Conservation (phyloP, 2,888 invertebrate genomes). For the Silvanus unidentatus region DNA sequence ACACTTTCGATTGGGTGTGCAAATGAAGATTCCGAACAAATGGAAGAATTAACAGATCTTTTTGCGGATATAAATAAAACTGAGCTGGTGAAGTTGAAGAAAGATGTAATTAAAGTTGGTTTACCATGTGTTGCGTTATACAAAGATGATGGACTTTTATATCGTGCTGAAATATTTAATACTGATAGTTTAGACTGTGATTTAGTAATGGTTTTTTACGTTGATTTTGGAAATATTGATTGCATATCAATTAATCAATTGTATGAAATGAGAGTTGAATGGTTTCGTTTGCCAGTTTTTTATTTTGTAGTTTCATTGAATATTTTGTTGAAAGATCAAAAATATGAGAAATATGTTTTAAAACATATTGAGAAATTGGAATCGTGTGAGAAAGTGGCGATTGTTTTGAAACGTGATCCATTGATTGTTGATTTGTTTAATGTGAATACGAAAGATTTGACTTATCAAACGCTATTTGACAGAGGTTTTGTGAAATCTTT, state of each 20-base stretch:
- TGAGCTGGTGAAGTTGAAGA: background rate
- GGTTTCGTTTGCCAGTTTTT: slow-evolving; percentile 50
- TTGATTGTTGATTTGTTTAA: slow-evolving; percentile 32
- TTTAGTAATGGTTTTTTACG: slow-evolving; percentile 58
- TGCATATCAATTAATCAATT: slow-evolving; percentile 46
- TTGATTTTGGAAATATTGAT: slow-evolving; percentile 70
- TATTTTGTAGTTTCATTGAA: slow-evolving; percentile 50
- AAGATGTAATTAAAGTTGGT: slow-evolving; percentile 41
- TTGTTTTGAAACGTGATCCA: slow-evolving; percentile 27
- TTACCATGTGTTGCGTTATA: slow-evolving; percentile 60
- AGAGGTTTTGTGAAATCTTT: too few relatives aligned
- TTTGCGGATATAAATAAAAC: background rate
- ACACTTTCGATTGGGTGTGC: too few relatives aligned
- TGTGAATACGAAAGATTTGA: slow-evolving; percentile 19
- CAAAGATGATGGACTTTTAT: slow-evolving; percentile 61
- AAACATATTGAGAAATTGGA: slow-evolving; percentile 24
- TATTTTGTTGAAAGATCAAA: slow-evolving; percentile 14
- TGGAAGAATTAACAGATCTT: background rate
- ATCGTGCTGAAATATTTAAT: slow-evolving; percentile 60
- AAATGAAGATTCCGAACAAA: too few relatives aligned
- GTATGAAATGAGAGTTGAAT: slow-evolving; percentile 49
- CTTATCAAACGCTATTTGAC: slow-evolving; percentile 31
- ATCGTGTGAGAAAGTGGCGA: slow-evolving; percentile 21
- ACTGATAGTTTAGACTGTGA: slow-evolving; percentile 42
- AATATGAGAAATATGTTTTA: slow-evolving; percentile 8